These are phyloP conservation scores for Hylyphantes graminicola DNA, from an alignment of 1,140 invertebrate species.

Conservation along the genomic window DNA sequence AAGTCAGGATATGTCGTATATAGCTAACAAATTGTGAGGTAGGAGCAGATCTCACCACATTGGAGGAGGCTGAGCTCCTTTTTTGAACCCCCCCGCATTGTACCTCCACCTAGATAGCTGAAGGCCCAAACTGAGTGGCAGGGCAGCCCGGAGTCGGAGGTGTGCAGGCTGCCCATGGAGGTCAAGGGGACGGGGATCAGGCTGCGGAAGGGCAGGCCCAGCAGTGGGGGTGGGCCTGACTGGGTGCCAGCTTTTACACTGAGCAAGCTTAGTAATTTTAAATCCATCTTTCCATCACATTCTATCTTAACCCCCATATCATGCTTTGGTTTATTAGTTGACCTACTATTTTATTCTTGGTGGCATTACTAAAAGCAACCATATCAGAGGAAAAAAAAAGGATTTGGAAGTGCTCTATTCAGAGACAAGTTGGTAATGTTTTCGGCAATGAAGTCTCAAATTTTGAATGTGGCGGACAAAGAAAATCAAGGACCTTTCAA, in stretches of 20 bases:
- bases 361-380: too few species aligned
- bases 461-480: background rate
- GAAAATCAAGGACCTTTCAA: too few species aligned
- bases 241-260: background rate
- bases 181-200: slow-evolving; percentile 52
- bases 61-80: slow-evolving; percentile 62
- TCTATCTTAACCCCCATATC: too few species aligned
- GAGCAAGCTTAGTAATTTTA: too few species aligned
- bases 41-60: slow-evolving; percentile 20
- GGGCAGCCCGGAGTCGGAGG: slow-evolving; percentile 77
- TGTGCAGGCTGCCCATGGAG: slow-evolving; percentile 63
- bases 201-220: slow-evolving; percentile 26
- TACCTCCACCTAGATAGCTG: slow-evolving; percentile 65
- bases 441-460: background rate
- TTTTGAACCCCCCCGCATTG: slow-evolving; percentile 67
- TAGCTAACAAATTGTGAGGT: too few species aligned
- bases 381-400: too few species aligned
- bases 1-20: too few species aligned
- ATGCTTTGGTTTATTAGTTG: too few species aligned
- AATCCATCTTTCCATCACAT: too few species aligned
- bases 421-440: background rate
- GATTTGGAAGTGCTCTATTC: too few species aligned
- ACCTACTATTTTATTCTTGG: too few species aligned
- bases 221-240: background rate
- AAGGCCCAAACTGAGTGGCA: slow-evolving; percentile 73